Evolutionary conservation across 2,797 vertebrate species (phyloP).

Genomic region (Steatocranus sp.): DNA sequence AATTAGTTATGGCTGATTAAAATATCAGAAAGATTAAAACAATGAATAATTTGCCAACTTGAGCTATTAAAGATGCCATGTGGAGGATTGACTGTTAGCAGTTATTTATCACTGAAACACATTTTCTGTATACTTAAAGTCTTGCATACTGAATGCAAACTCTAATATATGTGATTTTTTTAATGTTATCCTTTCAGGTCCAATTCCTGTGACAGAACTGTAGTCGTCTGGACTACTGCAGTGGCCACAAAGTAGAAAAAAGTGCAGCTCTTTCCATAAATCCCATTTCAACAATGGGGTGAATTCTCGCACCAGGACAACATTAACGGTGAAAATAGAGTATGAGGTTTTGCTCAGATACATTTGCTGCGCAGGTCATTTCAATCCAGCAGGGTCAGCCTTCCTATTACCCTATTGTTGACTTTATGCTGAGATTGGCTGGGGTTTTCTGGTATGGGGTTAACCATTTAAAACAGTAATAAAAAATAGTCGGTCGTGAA

Average conservation of each 20-base stretch:
- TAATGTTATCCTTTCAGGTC: neutral
- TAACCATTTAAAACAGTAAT: neutral
- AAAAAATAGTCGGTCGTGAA: neutral
- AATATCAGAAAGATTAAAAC: conserved; percentile 16
- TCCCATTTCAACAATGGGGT: neutral
- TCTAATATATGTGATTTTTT: neutral
- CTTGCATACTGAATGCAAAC: neutral
- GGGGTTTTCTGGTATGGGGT: neutral
- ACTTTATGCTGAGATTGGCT: conserved; percentile 6
- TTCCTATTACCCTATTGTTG: conserved; percentile 45
- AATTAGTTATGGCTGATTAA: conserved; percentile 18
- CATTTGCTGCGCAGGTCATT: conserved; percentile 35
- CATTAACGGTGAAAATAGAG: conserved; percentile 19
- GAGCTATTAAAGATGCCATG: neutral
- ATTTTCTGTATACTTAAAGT: neutral
- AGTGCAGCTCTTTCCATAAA: neutral
- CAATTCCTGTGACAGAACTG: neutral
- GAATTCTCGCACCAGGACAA: neutral
- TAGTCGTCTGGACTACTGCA: neutral
- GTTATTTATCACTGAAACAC: neutral
- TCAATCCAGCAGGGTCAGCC: conserved; percentile 40
- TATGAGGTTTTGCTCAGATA: conserved; percentile 16
- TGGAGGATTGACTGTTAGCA: conserved; percentile 1
- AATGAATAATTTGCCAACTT: neutral
- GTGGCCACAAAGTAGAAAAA: neutral